These are phyloP conservation scores for Oryzias dopingdopingensis DNA, from an alignment of 2,797 vertebrate species.

Conservation along the genomic window DNA sequence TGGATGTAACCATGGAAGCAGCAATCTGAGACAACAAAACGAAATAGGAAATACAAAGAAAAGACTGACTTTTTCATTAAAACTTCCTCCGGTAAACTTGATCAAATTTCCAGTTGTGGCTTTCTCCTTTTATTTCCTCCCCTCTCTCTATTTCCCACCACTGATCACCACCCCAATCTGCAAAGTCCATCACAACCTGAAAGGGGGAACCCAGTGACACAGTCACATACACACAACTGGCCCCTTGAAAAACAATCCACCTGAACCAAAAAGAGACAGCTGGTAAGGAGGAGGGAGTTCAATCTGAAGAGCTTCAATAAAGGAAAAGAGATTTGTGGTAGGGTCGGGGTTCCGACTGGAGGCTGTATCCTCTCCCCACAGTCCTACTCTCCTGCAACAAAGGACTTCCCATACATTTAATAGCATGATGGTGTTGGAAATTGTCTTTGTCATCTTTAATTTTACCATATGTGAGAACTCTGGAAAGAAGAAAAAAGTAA, in stretches of 20 bases:
- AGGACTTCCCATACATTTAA: constrained; percentile 44
- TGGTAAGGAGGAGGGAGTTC: constrained; percentile 42
- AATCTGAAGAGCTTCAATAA: constrained; percentile 38
- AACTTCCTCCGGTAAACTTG: constrained; percentile 49
- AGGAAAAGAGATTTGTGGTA: constrained; percentile 10
- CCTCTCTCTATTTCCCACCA: constrained; percentile 31
- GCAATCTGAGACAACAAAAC: constrained; percentile 11
- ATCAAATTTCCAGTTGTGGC: constrained; percentile 59
- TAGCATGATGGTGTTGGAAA: constrained; percentile 10
- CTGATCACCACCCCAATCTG: constrained; percentile 54
- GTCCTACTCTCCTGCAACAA: neutral
- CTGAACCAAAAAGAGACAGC: constrained; percentile 64
- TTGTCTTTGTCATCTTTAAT: constrained; percentile 17
- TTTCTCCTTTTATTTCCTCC: constrained; percentile 18
- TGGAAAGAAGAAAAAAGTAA: constrained; percentile 38
- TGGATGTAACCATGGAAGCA: neutral
- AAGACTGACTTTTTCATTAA: constrained; percentile 39
- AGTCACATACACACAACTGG: constrained; percentile 33
- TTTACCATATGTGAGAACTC: constrained; percentile 29
- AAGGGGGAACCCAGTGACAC: constrained; percentile 40
- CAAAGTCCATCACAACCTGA: constrained; percentile 69
- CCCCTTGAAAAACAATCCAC: constrained; percentile 60
- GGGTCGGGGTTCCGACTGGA: constrained; percentile 19
- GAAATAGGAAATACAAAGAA: constrained; percentile 21
- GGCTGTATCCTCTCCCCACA: constrained; percentile 6